A percentile compares a stretch with the other conserved stretches of the same genome.
Conservation (phyloP, 2,888 invertebrate species). For the Cyclophora punctaria region DNA sequence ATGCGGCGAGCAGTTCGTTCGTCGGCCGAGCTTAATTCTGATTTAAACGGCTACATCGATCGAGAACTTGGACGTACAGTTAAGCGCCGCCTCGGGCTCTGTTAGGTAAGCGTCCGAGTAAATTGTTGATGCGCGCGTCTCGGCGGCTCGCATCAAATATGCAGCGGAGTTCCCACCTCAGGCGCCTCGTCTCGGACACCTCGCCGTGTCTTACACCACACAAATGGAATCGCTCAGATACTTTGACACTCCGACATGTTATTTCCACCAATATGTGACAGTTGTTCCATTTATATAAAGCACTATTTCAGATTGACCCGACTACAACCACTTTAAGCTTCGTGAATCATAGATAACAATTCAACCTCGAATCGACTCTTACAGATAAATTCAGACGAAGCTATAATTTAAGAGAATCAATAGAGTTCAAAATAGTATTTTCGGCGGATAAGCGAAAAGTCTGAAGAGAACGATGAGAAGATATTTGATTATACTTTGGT, state of each 20-base stretch:
- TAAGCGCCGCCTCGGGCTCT: constrained; percentile 41
- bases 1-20: constrained; percentile 28
- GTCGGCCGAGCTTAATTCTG: constrained; percentile 38
- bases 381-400: too few relatives aligned
- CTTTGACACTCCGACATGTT: constrained; percentile 36
- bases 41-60: constrained; percentile 46
- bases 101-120: constrained; percentile 44
- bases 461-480: too few relatives aligned
- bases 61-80: constrained; percentile 34
- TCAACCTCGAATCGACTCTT: too few relatives aligned
- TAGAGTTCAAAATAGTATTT: too few relatives aligned
- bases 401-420: too few relatives aligned
- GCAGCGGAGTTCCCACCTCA: constrained; percentile 43
- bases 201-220: too few relatives aligned
- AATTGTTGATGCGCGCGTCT: constrained; percentile 53
- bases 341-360: too few relatives aligned
- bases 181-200: constrained; percentile 24
- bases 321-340: too few relatives aligned
- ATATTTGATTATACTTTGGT: too few relatives aligned
- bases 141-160: constrained; percentile 56
- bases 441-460: too few relatives aligned
- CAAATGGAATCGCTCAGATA: constrained; percentile 28
- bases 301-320: constrained; percentile 18
- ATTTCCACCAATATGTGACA: constrained; percentile 25
- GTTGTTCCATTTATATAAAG: constrained; percentile 15